phyloP scores from a whole-genome alignment of 2,888 invertebrate species.

The Epinotia brunnichana region DNA sequence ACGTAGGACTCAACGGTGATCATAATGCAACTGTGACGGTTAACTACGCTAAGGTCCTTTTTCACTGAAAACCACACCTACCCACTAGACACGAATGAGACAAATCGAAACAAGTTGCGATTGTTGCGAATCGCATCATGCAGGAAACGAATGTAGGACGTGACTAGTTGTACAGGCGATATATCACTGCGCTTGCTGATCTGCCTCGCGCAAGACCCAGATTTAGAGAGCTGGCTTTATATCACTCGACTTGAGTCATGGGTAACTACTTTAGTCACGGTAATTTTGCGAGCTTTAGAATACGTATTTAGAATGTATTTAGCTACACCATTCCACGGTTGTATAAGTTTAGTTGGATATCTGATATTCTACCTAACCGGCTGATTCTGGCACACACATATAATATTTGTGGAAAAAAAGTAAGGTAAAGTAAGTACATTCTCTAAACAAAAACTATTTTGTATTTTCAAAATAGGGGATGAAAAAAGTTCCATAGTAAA shows the following conservation, averaged over 20 bases:
- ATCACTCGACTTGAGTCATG: not conserved
- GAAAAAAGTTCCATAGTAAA: too few species aligned
- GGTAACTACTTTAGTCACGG: not conserved
- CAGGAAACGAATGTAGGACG: constrained; percentile 39
- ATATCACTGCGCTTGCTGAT: constrained; percentile 35
- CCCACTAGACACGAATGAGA: not conserved
- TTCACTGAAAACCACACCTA: too few species aligned
- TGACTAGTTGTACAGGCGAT: constrained; percentile 32
- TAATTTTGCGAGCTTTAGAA: not conserved
- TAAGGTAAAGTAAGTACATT: too few species aligned
- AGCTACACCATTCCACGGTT: not conserved
- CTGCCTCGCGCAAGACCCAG: constrained; percentile 14
- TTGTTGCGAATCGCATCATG: constrained; percentile 3
- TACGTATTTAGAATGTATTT: not conserved
- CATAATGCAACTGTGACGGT: too few species aligned
- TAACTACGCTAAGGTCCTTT: too few species aligned
- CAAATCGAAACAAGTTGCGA: not conserved
- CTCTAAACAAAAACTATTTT: too few species aligned
- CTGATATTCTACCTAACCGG: too few species aligned
- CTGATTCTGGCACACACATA: too few species aligned
- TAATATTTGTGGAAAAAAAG: too few species aligned
- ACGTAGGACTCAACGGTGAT: too few species aligned
- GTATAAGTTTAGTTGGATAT: too few species aligned
- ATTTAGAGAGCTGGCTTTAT: constrained; percentile 34
- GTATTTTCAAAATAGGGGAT: too few species aligned